Evolutionary conservation across 2,797 vertebrate genomes (phyloP), one percentile per base, ranked within the genome.

Genomic region (Ptychobarbus kaznakovi): DNA sequence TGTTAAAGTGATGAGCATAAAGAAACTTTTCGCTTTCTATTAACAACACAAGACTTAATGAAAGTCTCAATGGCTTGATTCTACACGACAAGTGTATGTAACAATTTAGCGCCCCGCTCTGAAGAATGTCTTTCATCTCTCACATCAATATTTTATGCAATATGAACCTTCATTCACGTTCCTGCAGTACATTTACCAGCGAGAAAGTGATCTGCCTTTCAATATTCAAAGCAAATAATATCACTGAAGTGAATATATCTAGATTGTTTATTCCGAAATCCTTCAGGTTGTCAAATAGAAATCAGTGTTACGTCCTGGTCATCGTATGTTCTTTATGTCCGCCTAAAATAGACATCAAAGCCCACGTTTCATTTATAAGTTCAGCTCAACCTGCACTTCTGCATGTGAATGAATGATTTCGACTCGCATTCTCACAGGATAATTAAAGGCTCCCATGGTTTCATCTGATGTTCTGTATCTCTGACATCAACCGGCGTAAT

Each of bases 281-380:
- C 8, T 9, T 53, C 11, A 28, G 12, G 58, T 63, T 13, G n/a
- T 11, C 58, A 63, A 63, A 28, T 6, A 63, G 11, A 63, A 58
- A 58, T 58, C 42, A 76, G 56, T 22, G 66, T 76, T 85, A 32
- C 35, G 32, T 80, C 38, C 49, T 77, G 40, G 84, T 83, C 80
- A 42, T 40, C 38, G 49, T 44, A 20, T 6, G 70, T 10, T 82
- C 68, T 69, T 82, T 56, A 75, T 38, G 58, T 51, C 66, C 25
- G 58, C 61, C 61, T 63, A 66, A 77, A 83, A 83, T 66, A 84
- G 51, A 81, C 83, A 75, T 88, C 72, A 86, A 88, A 85, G 20
- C 18, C 15, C 8, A 15, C 35, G 61, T 66, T 80, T 53, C 25
- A 3, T 35, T 9, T 51, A 28, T 16, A 66, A 40, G 22, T 78